These are phyloP conservation scores for Bothrops alternatus DNA, from an alignment of 2,797 vertebrate genomes.

Conservation along the genomic window DNA sequence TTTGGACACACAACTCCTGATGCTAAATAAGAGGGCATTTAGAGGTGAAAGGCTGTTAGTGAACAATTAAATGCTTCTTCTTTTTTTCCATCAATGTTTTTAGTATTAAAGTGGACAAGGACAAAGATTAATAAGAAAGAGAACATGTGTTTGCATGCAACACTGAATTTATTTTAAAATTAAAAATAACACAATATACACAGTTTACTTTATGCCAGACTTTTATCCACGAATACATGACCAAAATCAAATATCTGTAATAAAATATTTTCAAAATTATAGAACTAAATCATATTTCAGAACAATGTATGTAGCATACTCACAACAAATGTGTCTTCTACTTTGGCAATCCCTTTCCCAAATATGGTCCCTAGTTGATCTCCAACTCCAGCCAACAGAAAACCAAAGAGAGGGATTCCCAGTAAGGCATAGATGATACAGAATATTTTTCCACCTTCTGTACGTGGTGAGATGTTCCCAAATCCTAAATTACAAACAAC, in stretches of 20 bases:
- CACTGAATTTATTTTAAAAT: neutral
- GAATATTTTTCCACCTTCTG: constrained; percentile 94
- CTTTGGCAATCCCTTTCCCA: constrained; percentile 94
- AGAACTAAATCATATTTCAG: neutral
- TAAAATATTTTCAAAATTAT: constrained; percentile 16
- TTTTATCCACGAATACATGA: neutral
- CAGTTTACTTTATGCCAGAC: neutral
- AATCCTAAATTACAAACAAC: constrained; percentile 80
- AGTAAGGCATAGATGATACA: constrained; percentile 96
- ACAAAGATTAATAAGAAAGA: neutral
- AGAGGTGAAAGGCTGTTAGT: neutral
- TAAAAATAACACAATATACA: constrained; percentile 22
- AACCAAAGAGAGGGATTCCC: constrained; percentile 96
- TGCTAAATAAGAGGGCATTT: neutral
- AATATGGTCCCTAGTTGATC: constrained; percentile 98
- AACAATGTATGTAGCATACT: constrained; percentile 63
- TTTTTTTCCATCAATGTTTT: neutral
- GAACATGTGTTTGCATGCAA: neutral
- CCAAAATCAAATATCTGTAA: neutral
- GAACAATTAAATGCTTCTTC: neutral
- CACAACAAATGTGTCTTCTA: constrained; percentile 96
- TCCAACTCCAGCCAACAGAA: constrained; percentile 94
- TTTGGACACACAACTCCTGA: neutral
- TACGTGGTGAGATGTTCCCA: constrained; percentile 96
- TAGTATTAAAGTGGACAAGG: neutral